Evolutionary conservation across 1,140 invertebrate genomes (phyloP).

Genomic region (Brachionus angularis): DNA sequence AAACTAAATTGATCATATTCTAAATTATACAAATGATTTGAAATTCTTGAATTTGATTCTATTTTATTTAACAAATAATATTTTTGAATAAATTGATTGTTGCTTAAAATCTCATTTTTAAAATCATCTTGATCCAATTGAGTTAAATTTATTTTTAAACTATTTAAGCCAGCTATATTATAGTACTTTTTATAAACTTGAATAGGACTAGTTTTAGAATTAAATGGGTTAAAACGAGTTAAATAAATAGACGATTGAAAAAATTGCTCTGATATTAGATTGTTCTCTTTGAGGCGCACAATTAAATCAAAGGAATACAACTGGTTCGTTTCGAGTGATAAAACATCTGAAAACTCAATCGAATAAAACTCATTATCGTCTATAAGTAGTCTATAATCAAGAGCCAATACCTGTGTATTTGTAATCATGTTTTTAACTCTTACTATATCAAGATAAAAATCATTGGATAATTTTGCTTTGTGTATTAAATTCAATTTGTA

Average conservation of each 20-base stretch:
- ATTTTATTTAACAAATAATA: not conserved
- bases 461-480: not conserved
- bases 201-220: too few relatives aligned
- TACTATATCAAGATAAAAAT: not conserved
- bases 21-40: not conserved
- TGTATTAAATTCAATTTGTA: not conserved
- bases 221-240: not conserved
- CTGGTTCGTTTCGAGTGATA: constrained; percentile 11
- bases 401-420: not conserved
- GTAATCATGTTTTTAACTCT: constrained; percentile 23
- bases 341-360: constrained; percentile 7
- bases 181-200: too few relatives aligned
- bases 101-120: too few relatives aligned
- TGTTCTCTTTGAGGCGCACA: not conserved
- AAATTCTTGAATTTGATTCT: not conserved
- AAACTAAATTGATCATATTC: not conserved
- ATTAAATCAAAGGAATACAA: constrained; percentile 28
- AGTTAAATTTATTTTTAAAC: too few relatives aligned
- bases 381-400: constrained; percentile 7
- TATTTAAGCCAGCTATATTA: too few relatives aligned
- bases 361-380: not conserved
- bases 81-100: not conserved
- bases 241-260: not conserved
- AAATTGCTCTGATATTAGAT: not conserved
- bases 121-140: too few relatives aligned